Conservation (phyloP, 2,113 vertebrate genomes). For the Poeciliopsis turrubarensis region DNA sequence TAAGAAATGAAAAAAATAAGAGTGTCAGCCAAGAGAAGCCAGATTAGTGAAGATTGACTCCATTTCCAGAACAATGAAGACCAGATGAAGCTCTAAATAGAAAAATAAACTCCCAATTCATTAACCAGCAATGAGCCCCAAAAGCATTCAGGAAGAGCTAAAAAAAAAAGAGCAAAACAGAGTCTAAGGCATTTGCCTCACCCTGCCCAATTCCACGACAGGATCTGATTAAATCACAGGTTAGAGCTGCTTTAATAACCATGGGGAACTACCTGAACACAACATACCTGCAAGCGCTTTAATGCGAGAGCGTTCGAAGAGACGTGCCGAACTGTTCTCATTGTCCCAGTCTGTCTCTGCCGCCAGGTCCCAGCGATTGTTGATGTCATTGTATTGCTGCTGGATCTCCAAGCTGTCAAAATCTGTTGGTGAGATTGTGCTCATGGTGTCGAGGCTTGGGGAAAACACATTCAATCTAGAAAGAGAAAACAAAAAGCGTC, state of each 20-base stretch:
- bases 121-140: not conserved
- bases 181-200: not conserved
- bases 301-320: slow-evolving; percentile 93
- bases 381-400: slow-evolving; percentile 95
- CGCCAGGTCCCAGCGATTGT: slow-evolving; percentile 93
- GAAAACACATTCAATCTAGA: slow-evolving; percentile 76
- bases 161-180: no score
- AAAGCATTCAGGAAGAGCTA: not conserved
- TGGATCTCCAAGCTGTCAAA: slow-evolving; percentile 95
- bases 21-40: no score
- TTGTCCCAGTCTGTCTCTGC: slow-evolving; percentile 93
- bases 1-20: no score
- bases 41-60: not conserved
- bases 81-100: not conserved
- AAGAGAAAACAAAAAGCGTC: slow-evolving; percentile 19
- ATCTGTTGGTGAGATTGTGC: slow-evolving; percentile 91
- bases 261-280: not conserved
- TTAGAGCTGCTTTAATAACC: not conserved
- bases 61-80: not conserved
- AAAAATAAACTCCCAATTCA: not conserved
- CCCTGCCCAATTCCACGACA: not conserved
- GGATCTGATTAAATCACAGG: not conserved
- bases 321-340: slow-evolving; percentile 92
- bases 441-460: slow-evolving; percentile 83
- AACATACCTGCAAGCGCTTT: slow-evolving; percentile 90